Evolutionary conservation across 2,888 invertebrate genomes (phyloP).

Genomic region (Corbicula japonica): DNA sequence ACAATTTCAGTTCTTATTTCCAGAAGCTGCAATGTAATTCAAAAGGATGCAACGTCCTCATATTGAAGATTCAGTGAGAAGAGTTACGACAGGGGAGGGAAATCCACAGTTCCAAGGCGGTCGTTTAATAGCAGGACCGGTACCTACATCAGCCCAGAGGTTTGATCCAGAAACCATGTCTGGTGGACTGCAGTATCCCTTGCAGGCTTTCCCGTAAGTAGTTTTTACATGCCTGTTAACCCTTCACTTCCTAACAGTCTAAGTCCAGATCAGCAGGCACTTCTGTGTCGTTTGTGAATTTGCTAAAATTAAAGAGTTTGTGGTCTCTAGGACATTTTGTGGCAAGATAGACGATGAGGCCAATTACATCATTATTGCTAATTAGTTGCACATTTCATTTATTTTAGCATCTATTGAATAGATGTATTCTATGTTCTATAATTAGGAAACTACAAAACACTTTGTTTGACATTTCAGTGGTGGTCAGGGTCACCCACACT

Average conservation of each 20-base stretch:
- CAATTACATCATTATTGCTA: background rate
- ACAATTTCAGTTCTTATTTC: too few species aligned
- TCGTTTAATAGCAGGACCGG: constrained; percentile 55
- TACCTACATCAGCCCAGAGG: constrained; percentile 48
- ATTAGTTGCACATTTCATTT: background rate
- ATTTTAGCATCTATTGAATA: background rate
- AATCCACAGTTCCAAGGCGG: constrained; percentile 37
- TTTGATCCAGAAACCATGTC: constrained; percentile 62
- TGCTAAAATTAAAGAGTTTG: background rate
- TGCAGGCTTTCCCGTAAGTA: constrained; percentile 41
- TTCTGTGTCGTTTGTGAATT: too few species aligned
- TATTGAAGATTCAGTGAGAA: constrained; percentile 45
- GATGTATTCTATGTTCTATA: background rate
- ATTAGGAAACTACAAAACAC: background rate
- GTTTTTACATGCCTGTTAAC: background rate
- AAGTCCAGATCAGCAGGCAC: background rate
- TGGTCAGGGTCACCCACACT: constrained; percentile 68
- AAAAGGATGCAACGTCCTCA: constrained; percentile 52
- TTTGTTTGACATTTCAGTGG: constrained; percentile 62
- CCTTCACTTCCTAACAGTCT: background rate
- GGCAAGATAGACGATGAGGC: background rate
- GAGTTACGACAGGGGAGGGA: constrained; percentile 48
- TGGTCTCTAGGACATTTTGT: background rate
- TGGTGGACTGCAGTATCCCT: constrained; percentile 60
- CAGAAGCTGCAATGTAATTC: too few species aligned